Conservation (phyloP, 1,140 invertebrate genomes). For the Bombus affinis region DNA sequence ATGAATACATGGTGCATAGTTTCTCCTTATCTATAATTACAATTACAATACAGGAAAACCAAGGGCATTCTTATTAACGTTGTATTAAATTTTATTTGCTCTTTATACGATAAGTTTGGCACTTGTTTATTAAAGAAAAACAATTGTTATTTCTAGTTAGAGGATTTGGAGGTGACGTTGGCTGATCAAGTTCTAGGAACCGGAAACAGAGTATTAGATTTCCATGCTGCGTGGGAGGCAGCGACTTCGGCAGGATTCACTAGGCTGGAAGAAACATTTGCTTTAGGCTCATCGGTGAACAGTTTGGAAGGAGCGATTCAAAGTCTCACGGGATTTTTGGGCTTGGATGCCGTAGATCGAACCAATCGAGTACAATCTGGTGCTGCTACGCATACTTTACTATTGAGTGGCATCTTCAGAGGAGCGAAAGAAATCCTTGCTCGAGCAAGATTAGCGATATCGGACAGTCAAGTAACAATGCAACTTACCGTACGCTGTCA, state of each 20-base stretch:
- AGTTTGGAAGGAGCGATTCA: constrained; percentile 94
- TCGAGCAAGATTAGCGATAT: constrained; percentile 91
- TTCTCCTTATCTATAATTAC: background rate
- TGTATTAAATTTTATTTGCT: constrained; percentile 17
- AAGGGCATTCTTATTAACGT: background rate
- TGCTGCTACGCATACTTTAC: constrained; percentile 91
- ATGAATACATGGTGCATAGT: constrained; percentile 88
- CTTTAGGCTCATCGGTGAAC: constrained; percentile 89
- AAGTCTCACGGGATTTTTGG: constrained; percentile 93
- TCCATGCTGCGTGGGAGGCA: constrained; percentile 89
- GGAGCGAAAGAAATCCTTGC: constrained; percentile 95
- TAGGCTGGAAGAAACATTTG: constrained; percentile 95
- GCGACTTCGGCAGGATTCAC: constrained; percentile 83
- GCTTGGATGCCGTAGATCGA: constrained; percentile 93
- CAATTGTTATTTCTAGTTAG: constrained; percentile 85
- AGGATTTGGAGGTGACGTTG: constrained; percentile 95
- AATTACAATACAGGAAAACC: background rate
- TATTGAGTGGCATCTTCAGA: constrained; percentile 92
- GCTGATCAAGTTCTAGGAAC: constrained; percentile 96
- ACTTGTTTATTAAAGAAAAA: background rate
- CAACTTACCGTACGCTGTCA: constrained; percentile 87
- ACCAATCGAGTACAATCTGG: constrained; percentile 93
- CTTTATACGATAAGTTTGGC: no score
- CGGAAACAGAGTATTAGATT: constrained; percentile 79
- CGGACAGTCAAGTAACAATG: constrained; percentile 89